Evolutionary conservation across 1,140 invertebrate genomes (phyloP), one percentile per base, ranked within the genome.

Genomic region (Drosophila dunni): DNA sequence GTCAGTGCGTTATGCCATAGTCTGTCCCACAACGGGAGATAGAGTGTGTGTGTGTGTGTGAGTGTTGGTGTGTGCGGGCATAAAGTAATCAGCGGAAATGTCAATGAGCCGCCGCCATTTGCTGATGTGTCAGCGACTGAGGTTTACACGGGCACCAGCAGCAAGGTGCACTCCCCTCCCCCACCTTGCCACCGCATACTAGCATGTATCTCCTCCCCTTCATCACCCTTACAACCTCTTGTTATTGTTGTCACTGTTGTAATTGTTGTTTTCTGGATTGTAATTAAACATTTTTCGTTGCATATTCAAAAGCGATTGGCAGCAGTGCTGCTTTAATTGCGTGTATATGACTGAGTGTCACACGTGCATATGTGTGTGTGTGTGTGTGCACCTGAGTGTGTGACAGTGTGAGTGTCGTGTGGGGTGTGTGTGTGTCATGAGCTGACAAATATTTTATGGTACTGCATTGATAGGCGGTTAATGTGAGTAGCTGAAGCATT

Each of bases 11-110:
- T 81, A 79, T 81, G 68, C 48, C 40, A 53, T 38, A 38, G 15
- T 36, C 51, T 20, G 40, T 11, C 34, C 38, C 34, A 29, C 24
- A 2, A 3, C 6, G 24, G 24, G 44, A 57, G 29, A 56, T 13
- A 34, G 13, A 50, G 13, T 48, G 11, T 48, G 36, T 42, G 53
- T 51, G 58, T 56, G 45, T 38, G 34, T 45, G 51, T 62, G 65
- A 46, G 33, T 63, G 34, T 29, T 24, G n/a, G 15, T 66, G 36
- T 58, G 36, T 71, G 67, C 40, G 75, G 78, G 70, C 85, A 90
- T 90, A 89, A 89, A 89, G 84, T 89, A 89, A 89, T 89, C 84
- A 89, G 85, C 84, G 84, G 75, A 90, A 90, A 90, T 89, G 84
- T 90, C 84, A 89, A 89, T 89, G 84, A 74, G 84, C 71, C 85